phyloP scores from a whole-genome alignment of 2,797 vertebrate species.

The Cossypha dichroa region DNA sequence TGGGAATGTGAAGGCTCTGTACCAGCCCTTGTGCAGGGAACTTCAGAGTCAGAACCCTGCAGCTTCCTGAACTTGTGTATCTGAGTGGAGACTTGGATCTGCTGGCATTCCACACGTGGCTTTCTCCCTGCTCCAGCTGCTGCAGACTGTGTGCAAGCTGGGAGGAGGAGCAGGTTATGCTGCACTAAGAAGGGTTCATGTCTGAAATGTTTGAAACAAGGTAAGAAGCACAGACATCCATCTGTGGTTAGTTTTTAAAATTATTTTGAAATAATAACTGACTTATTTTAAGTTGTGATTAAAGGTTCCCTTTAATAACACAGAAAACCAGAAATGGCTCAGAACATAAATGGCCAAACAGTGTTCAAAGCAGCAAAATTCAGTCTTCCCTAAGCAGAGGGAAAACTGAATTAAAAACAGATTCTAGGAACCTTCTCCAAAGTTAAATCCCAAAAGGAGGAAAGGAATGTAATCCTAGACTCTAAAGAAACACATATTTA shows the following conservation, averaged over 20 bases:
- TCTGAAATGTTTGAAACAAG: not conserved
- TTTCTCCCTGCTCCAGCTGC: not conserved
- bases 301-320: not conserved
- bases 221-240: not conserved
- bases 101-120: not conserved
- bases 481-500: not conserved
- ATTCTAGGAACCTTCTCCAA: not conserved
- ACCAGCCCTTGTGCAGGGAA: not conserved
- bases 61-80: not conserved
- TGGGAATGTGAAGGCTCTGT: not conserved
- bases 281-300: not conserved
- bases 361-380: not conserved
- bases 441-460: not conserved
- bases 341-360: not conserved
- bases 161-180: fast-evolving
- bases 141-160: not conserved
- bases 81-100: not conserved
- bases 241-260: not conserved
- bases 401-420: not conserved
- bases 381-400: not conserved
- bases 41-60: not conserved
- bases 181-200: not conserved
- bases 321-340: not conserved
- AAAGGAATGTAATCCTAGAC: not conserved
- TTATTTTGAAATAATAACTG: not conserved